Base-by-base conservation (phyloP, 2,797 vertebrate species). In the Tadarida brasiliensis region DNA sequence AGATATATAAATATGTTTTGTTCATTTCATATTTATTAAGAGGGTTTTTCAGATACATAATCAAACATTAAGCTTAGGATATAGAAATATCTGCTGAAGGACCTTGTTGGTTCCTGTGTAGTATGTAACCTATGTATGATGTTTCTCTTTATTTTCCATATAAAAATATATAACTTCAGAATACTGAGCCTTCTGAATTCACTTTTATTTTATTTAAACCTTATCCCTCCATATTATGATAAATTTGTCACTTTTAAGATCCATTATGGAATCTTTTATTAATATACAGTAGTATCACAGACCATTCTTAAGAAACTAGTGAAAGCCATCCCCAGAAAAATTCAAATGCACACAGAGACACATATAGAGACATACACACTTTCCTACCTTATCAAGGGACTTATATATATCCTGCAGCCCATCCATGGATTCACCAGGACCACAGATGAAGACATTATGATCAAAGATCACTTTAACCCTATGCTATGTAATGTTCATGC, bases 201-300 rank as follows among this genome's bases (percentile, higher is more conserved):
- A 26, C 11, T 51, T 86, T 84, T 65, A 8, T 39, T 96, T 77
- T 91, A 86, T 71, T 81, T 78, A 95, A 86, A 47, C 39, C 35
- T 28, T 57, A 26, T 61, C 0, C 17, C 33, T 71, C 9, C 33
- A 86, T 77, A 73, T 49, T 90, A 3, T 87, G 59, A 78, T 86
- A 47, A 59, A 56, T 49, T 56, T 89, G 8, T 86, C 39, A 10
- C 11, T 61, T 86, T 39, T 65, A 77, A 26, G 65, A 71, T 83
- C 30, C 83, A 54, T 82, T 68, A 22, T 39, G 1, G 1, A 26
- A 61, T 77, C 0, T 63, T 73, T 94, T 73, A 56, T 86, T 87
- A 90, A 77, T 11, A 47, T 83, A 73, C 11, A 92, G 19, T 11
- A 51, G 9, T 89, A 57, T 77, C 39, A 67, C 10, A 67, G n/a